Conservation (phyloP, 2,113 vertebrate genomes). For the Aegithalos caudatus region DNA sequence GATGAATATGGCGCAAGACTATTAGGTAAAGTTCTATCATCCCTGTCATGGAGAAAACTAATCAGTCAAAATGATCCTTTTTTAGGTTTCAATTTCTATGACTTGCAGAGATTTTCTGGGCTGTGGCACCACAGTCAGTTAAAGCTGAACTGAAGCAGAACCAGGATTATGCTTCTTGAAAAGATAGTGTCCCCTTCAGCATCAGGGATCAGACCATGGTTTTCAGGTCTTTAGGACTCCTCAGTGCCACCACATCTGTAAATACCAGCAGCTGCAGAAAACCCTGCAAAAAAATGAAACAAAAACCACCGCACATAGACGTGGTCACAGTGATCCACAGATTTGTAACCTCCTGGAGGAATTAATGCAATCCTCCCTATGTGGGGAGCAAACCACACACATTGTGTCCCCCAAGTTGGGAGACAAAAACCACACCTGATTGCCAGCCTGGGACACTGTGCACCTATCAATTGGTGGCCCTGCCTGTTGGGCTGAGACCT, state of each 20-base stretch:
- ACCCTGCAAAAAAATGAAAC: accelerated
- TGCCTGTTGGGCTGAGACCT: not conserved
- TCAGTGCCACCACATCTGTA: not conserved
- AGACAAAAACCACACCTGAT: not conserved
- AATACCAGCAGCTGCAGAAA: not conserved
- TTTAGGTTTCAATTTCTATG: not conserved
- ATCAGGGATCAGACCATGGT: not conserved
- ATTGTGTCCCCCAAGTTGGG: not conserved
- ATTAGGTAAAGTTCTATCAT: not conserved
- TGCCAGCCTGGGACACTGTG: not conserved
- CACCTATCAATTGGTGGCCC: too few species aligned
- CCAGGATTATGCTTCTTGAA: not conserved
- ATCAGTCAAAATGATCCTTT: not conserved
- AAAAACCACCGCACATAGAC: accelerated
- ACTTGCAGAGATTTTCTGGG: not conserved
- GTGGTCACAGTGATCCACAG: accelerated
- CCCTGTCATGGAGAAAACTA: not conserved
- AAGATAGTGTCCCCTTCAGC: not conserved
- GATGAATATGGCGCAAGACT: not conserved
- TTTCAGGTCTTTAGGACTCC: not conserved
- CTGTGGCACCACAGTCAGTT: not conserved
- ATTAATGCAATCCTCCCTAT: not conserved
- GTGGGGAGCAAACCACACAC: not conserved
- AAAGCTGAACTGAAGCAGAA: not conserved
- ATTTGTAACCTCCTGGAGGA: not conserved